Evolutionary conservation across 2,113 vertebrate genomes (phyloP), one percentile per base, ranked within the genome.

Genomic region (Misgurnus mizolepis): DNA sequence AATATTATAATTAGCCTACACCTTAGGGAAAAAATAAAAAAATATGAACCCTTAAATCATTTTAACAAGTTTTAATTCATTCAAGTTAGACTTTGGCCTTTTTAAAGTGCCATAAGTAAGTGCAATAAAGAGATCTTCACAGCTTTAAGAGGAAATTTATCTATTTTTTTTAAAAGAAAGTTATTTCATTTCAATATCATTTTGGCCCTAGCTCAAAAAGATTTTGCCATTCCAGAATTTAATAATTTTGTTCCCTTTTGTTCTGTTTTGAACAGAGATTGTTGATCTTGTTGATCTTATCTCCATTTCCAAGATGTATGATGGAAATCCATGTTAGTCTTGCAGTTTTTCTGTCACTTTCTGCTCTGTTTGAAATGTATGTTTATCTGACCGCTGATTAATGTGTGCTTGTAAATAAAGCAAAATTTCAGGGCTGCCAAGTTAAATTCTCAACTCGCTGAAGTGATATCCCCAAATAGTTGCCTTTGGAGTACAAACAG

Each of bases 321-420:
- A 65, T 5, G 22, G 27, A 50, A 47, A 65, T 80, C 34, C 47
- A 41, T 80, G 73, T 85, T 85, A 81, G 67, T 81, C 86, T 86
- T 67, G 40, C 69, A 66, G 1, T 8, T 27, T 49, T 67, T 75
- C 69, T 39, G 43, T 34, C 55, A 60, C 72, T 41, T 50, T 58
- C 76, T 86, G 86, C 87, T 82, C 84, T 87, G 85, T 53, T 43
- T 55, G 22, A 64, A 88, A 88, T 67, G 14, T 79, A 84, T 80
- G 72, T 89, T 83, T 86, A 83, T 85, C 89, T 79, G 69, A 75
- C 62, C 79, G 27, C 53, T 14, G 40, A 14, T 66, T 56, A 69
- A 43, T 56, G 5, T 7, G 39, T 64, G 22, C 71, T 67, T 50
- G 11, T 58, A 72, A 78, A 58, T 58, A 14, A 60, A 66, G 58